Conservation (phyloP, 2,113 vertebrate genomes). For the Oxyura jamaicensis region DNA sequence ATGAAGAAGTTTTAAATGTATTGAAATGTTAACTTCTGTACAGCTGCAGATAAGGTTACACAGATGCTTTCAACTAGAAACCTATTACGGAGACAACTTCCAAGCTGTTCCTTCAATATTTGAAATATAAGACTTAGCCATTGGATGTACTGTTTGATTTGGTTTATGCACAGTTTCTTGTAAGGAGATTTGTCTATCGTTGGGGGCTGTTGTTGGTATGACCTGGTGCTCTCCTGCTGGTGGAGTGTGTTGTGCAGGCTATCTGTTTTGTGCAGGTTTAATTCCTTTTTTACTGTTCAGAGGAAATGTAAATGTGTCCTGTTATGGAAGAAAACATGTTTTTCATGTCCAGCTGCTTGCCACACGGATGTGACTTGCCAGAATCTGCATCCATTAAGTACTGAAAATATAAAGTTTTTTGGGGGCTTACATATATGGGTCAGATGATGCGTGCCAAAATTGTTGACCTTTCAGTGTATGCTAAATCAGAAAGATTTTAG, state of each 20-base stretch:
- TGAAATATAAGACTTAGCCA: background rate
- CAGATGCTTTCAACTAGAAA: background rate
- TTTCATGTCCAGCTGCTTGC: background rate
- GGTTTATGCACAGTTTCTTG: background rate
- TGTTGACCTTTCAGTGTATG: background rate
- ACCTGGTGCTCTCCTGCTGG: background rate
- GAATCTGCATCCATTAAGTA: background rate
- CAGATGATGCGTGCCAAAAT: background rate
- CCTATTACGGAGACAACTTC: background rate
- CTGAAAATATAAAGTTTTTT: background rate
- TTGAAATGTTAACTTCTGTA: background rate
- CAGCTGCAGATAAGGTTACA: background rate
- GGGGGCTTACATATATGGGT: background rate
- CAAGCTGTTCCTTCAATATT: background rate
- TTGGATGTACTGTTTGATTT: background rate
- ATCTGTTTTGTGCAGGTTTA: background rate
- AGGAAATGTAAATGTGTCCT: background rate
- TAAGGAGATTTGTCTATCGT: background rate
- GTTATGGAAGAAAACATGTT: background rate
- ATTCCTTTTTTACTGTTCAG: background rate
- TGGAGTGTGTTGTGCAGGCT: background rate
- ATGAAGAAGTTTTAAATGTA: accelerated
- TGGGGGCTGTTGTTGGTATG: background rate
- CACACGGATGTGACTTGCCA: background rate
- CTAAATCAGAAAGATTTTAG: background rate